Conservation (phyloP, 1,140 invertebrate genomes). For the Cydia fagiglandana region DNA sequence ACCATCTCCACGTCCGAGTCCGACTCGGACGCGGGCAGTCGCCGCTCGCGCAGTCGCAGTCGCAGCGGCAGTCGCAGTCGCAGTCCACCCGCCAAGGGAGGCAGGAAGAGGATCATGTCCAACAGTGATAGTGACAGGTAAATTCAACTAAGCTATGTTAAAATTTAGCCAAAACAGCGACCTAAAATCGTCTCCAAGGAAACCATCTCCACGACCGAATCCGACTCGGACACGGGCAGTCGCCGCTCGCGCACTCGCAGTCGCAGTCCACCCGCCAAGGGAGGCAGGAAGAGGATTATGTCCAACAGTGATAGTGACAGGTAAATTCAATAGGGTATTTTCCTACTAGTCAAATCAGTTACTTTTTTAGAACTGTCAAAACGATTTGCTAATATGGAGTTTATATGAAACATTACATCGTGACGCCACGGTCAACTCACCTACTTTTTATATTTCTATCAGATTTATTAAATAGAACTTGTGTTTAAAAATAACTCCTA, state of each 20-base stretch:
- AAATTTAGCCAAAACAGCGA: constrained; percentile 62
- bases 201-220: constrained; percentile 96
- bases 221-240: constrained; percentile 85
- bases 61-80: constrained; percentile 58
- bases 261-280: constrained; percentile 46
- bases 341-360: no score
- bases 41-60: constrained; percentile 47
- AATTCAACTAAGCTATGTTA: background rate
- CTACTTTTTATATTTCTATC: no score
- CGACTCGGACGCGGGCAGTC: constrained; percentile 84
- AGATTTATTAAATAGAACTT: no score
- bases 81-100: constrained; percentile 55
- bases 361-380: no score
- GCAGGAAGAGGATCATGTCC: constrained; percentile 72
- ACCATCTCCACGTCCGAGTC: constrained; percentile 97
- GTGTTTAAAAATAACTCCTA: no score
- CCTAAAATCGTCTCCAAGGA: constrained; percentile 95
- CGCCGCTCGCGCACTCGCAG: constrained; percentile 44
- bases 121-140: constrained; percentile 74
- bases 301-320: constrained; percentile 50
- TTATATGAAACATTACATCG: no score
- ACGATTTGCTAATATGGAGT: no score
- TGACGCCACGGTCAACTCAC: no score
- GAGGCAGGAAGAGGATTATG: constrained; percentile 69
- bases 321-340: no score